phyloP scores from a whole-genome alignment of 2,888 invertebrate species.

The Clostera curtula region DNA sequence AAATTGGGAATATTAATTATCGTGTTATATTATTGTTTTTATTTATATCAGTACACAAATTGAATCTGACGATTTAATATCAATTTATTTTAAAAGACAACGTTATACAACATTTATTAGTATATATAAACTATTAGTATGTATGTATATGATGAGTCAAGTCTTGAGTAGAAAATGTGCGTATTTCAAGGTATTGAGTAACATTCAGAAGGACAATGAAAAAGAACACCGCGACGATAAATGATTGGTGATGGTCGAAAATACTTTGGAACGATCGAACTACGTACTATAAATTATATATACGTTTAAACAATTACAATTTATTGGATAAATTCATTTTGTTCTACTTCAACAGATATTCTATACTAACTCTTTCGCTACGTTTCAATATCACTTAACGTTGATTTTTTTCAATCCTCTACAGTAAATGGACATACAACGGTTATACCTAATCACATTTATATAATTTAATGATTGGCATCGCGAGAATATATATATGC shows the following conservation, averaged over 20 bases:
- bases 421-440: conserved; percentile 73
- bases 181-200: conserved; percentile 32
- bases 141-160: conserved; percentile 56
- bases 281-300: conserved; percentile 24
- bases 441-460: conserved; percentile 50
- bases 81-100: conserved; percentile 41
- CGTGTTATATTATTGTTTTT: too few species aligned
- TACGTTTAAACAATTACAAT: conserved; percentile 33
- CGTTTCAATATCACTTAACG: conserved; percentile 36
- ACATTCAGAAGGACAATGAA: conserved; percentile 22
- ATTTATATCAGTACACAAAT: conserved; percentile 8
- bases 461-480: conserved; percentile 56
- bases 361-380: conserved; percentile 29
- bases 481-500: conserved; percentile 55
- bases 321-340: conserved; percentile 46
- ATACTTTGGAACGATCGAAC: conserved; percentile 20
- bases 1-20: too few species aligned
- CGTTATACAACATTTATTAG: conserved; percentile 52
- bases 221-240: conserved; percentile 22
- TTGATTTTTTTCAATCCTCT: conserved; percentile 42
- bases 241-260: conserved; percentile 28
- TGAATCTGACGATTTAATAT: conserved; percentile 22
- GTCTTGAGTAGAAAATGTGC: conserved; percentile 70
- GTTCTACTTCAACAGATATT: conserved; percentile 47
- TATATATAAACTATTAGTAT: conserved; percentile 28